Evolutionary conservation across 2,888 invertebrate species (phyloP).

Genomic region (Cosmorhoe ocellata): DNA sequence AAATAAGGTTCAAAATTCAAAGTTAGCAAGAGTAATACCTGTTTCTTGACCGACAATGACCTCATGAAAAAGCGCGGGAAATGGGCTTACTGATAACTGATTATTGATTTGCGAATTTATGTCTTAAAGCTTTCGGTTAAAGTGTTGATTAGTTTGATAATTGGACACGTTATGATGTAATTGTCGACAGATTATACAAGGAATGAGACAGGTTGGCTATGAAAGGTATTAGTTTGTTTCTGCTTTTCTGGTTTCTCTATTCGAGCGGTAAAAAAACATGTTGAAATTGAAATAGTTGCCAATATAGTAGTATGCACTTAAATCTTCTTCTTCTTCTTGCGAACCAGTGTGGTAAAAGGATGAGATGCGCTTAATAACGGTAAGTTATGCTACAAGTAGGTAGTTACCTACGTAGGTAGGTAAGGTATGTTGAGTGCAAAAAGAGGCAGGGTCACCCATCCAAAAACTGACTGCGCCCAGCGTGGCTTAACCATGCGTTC

Average conservation of each 20-base stretch:
- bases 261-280: slow-evolving; percentile 1
- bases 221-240: no score
- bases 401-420: no score
- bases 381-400: no score
- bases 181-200: slow-evolving; percentile 25
- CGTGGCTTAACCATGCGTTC: no score
- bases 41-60: slow-evolving; percentile 73
- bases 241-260: slow-evolving; percentile 7
- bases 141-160: slow-evolving; percentile 10
- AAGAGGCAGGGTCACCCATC: no score
- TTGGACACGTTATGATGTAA: slow-evolving; percentile 29
- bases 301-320: no score
- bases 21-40: slow-evolving; percentile 50
- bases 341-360: no score
- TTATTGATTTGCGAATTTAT: slow-evolving; percentile 13
- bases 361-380: no score
- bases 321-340: no score
- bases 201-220: slow-evolving; percentile 25
- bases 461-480: no score
- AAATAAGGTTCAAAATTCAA: slow-evolving; percentile 28
- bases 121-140: slow-evolving; percentile 1
- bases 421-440: no score
- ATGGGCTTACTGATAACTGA: slow-evolving; percentile 40
- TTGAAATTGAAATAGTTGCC: background rate
- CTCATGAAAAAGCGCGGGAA: slow-evolving; percentile 70